A percentile compares a stretch with the other conserved stretches of the same genome.
phyloP scores from a whole-genome alignment of 2,888 invertebrate species.

The Pyrgus malvae region DNA sequence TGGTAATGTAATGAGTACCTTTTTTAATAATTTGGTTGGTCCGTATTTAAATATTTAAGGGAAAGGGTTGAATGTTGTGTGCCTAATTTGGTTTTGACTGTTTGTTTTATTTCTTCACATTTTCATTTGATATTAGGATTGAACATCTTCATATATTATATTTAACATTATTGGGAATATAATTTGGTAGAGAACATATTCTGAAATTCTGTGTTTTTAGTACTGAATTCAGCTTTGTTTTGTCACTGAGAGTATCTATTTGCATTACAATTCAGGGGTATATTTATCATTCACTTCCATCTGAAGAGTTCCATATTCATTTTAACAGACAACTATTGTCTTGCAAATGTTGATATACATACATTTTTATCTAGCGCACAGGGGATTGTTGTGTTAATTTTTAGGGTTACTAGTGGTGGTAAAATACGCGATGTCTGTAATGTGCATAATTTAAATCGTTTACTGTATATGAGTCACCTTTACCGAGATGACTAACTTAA shows the following conservation, averaged over 20 bases:
- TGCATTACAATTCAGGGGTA: too few relatives aligned
- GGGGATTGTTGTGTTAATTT: background rate
- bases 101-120: background rate
- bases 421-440: constrained; percentile 4
- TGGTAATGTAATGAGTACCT: background rate
- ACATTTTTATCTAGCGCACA: background rate
- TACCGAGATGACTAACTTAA: constrained; percentile 68
- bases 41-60: background rate
- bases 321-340: too few relatives aligned
- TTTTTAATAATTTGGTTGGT: background rate
- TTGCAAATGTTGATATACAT: too few relatives aligned
- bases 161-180: too few relatives aligned
- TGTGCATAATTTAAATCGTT: constrained; percentile 41
- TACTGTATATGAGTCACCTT: constrained; percentile 60
- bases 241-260: too few relatives aligned
- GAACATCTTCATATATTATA: too few relatives aligned
- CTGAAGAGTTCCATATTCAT: too few relatives aligned
- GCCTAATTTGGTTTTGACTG: background rate
- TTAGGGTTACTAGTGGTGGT: background rate
- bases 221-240: too few relatives aligned
- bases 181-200: too few relatives aligned
- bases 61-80: background rate
- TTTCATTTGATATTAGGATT: too few relatives aligned
- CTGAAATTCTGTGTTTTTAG: too few relatives aligned
- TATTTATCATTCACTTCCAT: too few relatives aligned